Evolutionary conservation across 2,797 vertebrate genomes (phyloP).

Genomic region (Sphenopsis melanotis): DNA sequence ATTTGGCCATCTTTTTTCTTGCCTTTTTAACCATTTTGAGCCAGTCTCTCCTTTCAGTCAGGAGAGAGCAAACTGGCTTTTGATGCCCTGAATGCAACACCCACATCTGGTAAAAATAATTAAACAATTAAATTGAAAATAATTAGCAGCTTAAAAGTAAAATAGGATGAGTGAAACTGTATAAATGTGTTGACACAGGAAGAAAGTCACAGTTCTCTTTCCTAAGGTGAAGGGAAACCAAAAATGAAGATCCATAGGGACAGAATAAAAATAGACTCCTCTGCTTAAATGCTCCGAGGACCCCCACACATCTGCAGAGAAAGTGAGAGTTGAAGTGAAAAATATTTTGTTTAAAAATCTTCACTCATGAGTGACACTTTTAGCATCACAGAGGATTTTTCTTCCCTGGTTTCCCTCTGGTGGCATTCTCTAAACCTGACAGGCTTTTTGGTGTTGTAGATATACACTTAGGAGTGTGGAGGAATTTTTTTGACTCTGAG

Average conservation of each 20-base stretch:
- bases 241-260: not conserved
- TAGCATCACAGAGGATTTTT: not conserved
- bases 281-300: not conserved
- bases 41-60: not conserved
- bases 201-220: not conserved
- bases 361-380: not conserved
- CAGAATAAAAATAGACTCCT: not conserved
- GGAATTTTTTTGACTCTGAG: not conserved
- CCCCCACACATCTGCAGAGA: not conserved
- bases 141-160: not conserved
- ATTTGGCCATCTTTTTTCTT: not conserved
- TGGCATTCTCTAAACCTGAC: not conserved
- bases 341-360: not conserved
- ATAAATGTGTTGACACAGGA: not conserved
- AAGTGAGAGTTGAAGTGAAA: not conserved
- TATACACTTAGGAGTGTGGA: not conserved
- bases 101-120: not conserved
- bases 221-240: not conserved
- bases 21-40: not conserved
- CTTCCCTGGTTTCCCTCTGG: not conserved
- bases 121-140: not conserved
- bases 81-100: not conserved
- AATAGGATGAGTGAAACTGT: not conserved
- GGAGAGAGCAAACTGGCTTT: not conserved
- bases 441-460: not conserved